These are phyloP conservation scores for Drosophila ogumai DNA, from an alignment of 1,140 invertebrate species.

Conservation along the genomic window DNA sequence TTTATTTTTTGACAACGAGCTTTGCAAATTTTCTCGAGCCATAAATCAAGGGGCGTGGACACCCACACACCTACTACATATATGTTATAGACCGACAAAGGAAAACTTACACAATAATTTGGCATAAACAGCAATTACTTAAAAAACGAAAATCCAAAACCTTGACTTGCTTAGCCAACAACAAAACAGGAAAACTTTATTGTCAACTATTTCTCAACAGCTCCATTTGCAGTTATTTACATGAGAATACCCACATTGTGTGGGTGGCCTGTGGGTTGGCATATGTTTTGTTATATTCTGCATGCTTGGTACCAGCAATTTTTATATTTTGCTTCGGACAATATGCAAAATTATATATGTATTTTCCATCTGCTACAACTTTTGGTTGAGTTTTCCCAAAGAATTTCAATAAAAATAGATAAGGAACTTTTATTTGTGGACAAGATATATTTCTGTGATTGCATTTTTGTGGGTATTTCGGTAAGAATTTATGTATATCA, in stretches of 20 bases:
- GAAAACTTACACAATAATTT: conserved; percentile 66
- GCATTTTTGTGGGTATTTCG: conserved; percentile 13
- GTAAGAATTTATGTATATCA: conserved; percentile 3
- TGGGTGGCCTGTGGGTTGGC: neutral
- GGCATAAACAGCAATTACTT: conserved; percentile 78
- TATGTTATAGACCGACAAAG: conserved; percentile 10
- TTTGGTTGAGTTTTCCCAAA: conserved; percentile 14
- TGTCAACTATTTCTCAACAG: conserved; percentile 59
- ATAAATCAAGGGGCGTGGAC: conserved; percentile 71
- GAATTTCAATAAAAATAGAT: conserved; percentile 35
- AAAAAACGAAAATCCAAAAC: conserved; percentile 61
- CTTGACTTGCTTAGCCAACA: conserved; percentile 48
- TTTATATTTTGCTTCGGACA: conserved; percentile 15
- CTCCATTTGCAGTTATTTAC: conserved; percentile 68
- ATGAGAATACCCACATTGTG: conserved; percentile 15
- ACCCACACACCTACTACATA: conserved; percentile 1
- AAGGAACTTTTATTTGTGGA: conserved; percentile 18
- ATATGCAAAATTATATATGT: conserved; percentile 31
- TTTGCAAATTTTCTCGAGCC: conserved; percentile 58
- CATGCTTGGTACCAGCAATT: conserved; percentile 8
- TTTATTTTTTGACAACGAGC: conserved; percentile 64
- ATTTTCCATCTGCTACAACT: conserved; percentile 9
- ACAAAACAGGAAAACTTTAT: conserved; percentile 57
- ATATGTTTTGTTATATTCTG: conserved; percentile 37
- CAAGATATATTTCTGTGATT: conserved; percentile 27